Conservation (phyloP, 2,888 invertebrate genomes). For the Drosophila basisetae region DNA sequence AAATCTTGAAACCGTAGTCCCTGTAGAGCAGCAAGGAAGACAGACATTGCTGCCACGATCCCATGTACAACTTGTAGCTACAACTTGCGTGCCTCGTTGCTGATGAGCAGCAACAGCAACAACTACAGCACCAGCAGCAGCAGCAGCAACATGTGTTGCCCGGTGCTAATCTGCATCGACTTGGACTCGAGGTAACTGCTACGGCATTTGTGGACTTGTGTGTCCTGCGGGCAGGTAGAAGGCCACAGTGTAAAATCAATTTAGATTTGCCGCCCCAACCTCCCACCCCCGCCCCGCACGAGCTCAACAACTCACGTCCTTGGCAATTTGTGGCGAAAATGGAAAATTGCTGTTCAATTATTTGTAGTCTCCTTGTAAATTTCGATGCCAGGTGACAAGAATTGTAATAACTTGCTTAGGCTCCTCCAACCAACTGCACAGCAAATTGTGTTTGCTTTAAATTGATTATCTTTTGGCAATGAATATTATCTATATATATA, state of each 20-base stretch:
- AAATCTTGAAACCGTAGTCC: slow-evolving; percentile 25
- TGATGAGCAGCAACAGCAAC: slow-evolving; percentile 64
- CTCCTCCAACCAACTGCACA: not conserved
- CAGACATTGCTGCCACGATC: slow-evolving; percentile 37
- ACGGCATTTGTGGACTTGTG: slow-evolving; percentile 51
- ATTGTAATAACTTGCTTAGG: slow-evolving; percentile 77
- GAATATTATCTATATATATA: not conserved
- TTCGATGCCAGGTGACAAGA: slow-evolving; percentile 77
- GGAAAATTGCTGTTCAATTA: slow-evolving; percentile 84
- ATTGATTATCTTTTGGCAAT: not conserved
- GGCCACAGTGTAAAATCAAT: slow-evolving; percentile 80
- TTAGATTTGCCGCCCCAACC: slow-evolving; percentile 66
- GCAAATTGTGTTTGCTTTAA: not conserved
- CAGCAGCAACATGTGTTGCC: slow-evolving; percentile 68
- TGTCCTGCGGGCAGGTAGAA: slow-evolving; percentile 69
- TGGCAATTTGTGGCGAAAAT: slow-evolving; percentile 79
- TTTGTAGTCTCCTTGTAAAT: slow-evolving; percentile 81
- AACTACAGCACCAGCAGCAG: slow-evolving; percentile 30
- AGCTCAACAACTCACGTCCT: slow-evolving; percentile 64
- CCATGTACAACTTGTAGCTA: slow-evolving; percentile 76
- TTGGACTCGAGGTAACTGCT: slow-evolving; percentile 30
- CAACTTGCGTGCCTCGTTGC: slow-evolving; percentile 77
- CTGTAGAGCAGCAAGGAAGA: slow-evolving; percentile 21
- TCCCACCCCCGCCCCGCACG: not conserved
- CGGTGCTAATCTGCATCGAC: slow-evolving; percentile 69